Conservation (phyloP, 2,888 invertebrate genomes). For the Hypomecis punctinalis region DNA sequence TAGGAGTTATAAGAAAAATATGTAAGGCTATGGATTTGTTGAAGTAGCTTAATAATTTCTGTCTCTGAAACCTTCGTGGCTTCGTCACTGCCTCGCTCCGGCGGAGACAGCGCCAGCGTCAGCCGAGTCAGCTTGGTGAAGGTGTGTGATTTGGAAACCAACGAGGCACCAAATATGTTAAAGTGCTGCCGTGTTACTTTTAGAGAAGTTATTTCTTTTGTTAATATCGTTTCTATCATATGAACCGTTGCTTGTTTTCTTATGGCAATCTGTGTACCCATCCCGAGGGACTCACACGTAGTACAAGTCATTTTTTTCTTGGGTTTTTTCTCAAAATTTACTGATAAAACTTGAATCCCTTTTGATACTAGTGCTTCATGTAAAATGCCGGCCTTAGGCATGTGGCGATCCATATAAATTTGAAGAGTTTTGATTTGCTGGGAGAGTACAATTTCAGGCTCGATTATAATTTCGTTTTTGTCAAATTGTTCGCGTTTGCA, state of each 20-base stretch:
- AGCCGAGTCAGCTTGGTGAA: background rate
- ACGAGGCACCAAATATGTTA: background rate
- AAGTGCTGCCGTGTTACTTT: background rate
- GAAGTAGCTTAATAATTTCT: background rate
- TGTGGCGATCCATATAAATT: no score
- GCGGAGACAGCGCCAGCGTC: background rate
- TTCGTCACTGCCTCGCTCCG: background rate
- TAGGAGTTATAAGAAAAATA: background rate
- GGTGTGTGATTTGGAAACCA: background rate
- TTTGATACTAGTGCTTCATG: no score
- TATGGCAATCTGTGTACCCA: no score
- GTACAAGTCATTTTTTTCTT: no score
- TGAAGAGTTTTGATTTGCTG: no score
- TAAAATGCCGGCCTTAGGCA: no score
- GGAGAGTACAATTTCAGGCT: no score
- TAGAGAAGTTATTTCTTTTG: background rate
- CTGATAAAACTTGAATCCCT: no score
- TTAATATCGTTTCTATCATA: background rate
- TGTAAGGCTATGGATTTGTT: background rate
- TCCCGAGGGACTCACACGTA: no score
- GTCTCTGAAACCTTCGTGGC: background rate
- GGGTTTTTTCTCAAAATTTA: no score
- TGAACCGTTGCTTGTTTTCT: background rate
- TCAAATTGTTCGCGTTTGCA: no score
- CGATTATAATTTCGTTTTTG: no score